Evolutionary conservation across 1,140 invertebrate genomes (phyloP).

Genomic region (Samia ricini): DNA sequence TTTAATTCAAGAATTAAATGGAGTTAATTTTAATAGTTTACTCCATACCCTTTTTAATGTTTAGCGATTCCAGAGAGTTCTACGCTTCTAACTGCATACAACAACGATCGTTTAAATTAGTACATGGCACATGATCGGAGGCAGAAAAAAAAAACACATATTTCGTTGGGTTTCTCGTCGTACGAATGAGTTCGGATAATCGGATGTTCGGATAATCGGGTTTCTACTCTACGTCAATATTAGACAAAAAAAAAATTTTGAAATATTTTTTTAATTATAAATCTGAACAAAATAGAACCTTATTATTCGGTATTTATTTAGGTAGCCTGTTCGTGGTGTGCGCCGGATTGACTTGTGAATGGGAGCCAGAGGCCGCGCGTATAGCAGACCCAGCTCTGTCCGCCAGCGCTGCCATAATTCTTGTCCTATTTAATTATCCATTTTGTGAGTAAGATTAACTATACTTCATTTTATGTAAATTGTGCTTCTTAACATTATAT

Average conservation of each 20-base stretch:
- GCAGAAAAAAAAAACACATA: too few species aligned
- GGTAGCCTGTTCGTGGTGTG: slow-evolving; percentile 67
- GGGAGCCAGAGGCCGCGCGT: slow-evolving; percentile 52
- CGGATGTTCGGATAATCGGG: slow-evolving; percentile 1
- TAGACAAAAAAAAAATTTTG: background rate
- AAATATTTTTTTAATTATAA: background rate
- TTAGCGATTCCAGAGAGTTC: too few species aligned
- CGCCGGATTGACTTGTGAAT: slow-evolving; percentile 61
- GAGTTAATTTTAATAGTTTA: slow-evolving; percentile 13
- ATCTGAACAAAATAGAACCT: background rate
- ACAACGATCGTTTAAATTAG: too few species aligned
- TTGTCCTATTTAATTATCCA: slow-evolving; percentile 67
- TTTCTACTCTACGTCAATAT: background rate
- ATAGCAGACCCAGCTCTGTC: slow-evolving; percentile 67
- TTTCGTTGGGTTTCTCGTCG: too few species aligned
- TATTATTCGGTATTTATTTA: slow-evolving; percentile 19
- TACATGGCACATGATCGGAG: too few species aligned
- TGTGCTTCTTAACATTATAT: too few species aligned
- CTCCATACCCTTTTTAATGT: slow-evolving; percentile 12
- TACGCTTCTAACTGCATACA: too few species aligned
- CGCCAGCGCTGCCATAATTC: slow-evolving; percentile 57
- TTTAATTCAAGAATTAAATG: slow-evolving; percentile 13
- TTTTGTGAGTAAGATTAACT: slow-evolving; percentile 53
- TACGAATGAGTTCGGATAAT: too few species aligned
- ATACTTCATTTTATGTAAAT: too few species aligned